These are phyloP conservation scores for Dendrolimus punctatus DNA, from an alignment of 1,140 invertebrate genomes.

Conservation along the genomic window DNA sequence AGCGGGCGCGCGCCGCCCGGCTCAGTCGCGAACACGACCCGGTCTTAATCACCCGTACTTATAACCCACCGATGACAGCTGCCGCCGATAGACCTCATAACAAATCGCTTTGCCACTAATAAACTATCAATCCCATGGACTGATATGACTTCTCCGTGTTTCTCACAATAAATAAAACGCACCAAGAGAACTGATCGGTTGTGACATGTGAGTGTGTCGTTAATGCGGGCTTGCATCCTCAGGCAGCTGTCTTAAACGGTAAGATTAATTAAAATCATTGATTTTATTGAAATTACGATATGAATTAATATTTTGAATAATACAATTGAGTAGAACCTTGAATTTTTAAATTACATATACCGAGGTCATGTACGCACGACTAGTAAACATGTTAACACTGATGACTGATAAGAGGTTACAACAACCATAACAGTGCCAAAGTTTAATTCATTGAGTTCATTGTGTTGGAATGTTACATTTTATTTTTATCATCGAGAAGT, in stretches of 20 bases:
- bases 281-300: background rate
- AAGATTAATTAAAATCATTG: slow-evolving; percentile 19
- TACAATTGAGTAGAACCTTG: no score
- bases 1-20: slow-evolving; percentile 48
- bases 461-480: background rate
- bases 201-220: slow-evolving; percentile 46
- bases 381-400: background rate
- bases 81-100: slow-evolving; percentile 38
- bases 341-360: background rate
- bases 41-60: slow-evolving; percentile 28
- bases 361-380: slow-evolving; percentile 1
- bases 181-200: slow-evolving; percentile 6
- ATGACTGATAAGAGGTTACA: slow-evolving; percentile 1
- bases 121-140: slow-evolving; percentile 13
- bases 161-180: no score
- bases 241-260: slow-evolving; percentile 53
- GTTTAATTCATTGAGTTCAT: background rate
- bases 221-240: slow-evolving; percentile 33
- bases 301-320: background rate
- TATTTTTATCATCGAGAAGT: no score
- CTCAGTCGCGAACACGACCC: slow-evolving; percentile 41
- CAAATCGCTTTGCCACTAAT: slow-evolving; percentile 31
- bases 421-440: slow-evolving; percentile 4
- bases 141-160: no score
- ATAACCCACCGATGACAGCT: slow-evolving; percentile 32